Evolutionary conservation across 2,113 vertebrate species (phyloP).

Genomic region (Tragelaphus strepsiceros): DNA sequence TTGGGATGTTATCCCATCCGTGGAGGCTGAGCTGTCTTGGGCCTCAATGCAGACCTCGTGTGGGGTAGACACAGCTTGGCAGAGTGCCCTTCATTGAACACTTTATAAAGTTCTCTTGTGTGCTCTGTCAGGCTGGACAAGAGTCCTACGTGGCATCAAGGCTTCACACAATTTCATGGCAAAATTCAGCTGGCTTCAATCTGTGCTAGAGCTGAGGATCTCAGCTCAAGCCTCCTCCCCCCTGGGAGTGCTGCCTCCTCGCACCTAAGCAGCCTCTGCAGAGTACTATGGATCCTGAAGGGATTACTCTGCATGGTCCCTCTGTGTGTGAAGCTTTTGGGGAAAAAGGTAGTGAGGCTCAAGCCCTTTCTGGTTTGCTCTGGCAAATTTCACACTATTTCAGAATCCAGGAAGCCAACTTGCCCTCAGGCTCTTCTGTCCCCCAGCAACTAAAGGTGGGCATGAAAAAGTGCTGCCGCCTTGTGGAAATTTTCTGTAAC

Average conservation of each 20-base stretch:
- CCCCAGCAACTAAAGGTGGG: not conserved
- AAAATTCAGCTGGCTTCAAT: not conserved
- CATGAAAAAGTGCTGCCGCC: not conserved
- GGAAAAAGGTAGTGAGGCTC: not conserved
- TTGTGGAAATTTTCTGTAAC: not conserved
- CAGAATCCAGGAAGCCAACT: not conserved
- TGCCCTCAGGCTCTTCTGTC: not conserved
- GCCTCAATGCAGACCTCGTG: rapidly evolving
- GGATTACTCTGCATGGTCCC: not conserved
- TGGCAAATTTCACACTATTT: not conserved
- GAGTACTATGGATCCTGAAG: not conserved
- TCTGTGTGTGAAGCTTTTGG: not conserved
- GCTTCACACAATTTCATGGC: not conserved
- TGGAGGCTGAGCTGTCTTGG: not conserved
- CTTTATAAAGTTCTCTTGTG: not conserved
- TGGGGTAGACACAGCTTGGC: not conserved
- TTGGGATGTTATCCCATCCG: rapidly evolving
- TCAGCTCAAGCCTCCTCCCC: not conserved
- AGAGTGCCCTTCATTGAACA: not conserved
- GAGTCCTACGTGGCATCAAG: not conserved
- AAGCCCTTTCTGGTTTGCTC: not conserved
- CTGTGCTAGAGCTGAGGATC: not conserved
- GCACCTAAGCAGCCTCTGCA: not conserved
- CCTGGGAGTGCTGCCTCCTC: not conserved
- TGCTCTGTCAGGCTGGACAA: not conserved